Evolutionary conservation across 2,797 vertebrate species (phyloP).

Genomic region (Sebastes nivosus): DNA sequence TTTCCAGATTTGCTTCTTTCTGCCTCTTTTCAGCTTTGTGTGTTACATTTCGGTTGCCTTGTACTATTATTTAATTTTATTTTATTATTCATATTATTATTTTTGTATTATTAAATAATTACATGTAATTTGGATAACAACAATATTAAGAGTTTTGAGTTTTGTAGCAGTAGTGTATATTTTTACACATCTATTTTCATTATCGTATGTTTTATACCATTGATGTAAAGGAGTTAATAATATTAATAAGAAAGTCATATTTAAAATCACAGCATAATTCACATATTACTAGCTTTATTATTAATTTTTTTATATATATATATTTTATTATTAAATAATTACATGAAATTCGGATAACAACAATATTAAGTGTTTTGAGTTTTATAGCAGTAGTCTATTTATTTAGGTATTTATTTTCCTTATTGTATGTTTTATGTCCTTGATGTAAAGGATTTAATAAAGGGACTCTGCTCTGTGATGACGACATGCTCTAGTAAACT

Average conservation of each 20-base stretch:
- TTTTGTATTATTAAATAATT: background rate
- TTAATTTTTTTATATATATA: background rate
- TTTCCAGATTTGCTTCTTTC: too few species aligned
- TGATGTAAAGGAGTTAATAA: background rate
- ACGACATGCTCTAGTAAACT: constrained; percentile 29
- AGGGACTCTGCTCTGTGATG: background rate
- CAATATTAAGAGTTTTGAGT: too few species aligned
- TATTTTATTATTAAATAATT: background rate
- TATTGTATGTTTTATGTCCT: background rate
- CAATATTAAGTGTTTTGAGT: too few species aligned
- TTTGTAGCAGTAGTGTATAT: background rate
- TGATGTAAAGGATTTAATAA: background rate
- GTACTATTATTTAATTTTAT: too few species aligned
- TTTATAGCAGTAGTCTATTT: background rate
- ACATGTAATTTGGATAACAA: too few species aligned
- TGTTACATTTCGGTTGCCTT: too few species aligned
- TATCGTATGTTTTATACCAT: background rate
- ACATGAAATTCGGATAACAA: too few species aligned
- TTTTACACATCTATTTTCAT: background rate
- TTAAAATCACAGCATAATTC: too few species aligned
- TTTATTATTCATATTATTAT: background rate
- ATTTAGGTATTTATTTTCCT: background rate
- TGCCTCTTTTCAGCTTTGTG: too few species aligned
- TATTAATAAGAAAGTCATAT: too few species aligned
- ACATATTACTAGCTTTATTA: background rate